phyloP scores from a whole-genome alignment of 2,113 vertebrate genomes.

The Camelus bactrianus region DNA sequence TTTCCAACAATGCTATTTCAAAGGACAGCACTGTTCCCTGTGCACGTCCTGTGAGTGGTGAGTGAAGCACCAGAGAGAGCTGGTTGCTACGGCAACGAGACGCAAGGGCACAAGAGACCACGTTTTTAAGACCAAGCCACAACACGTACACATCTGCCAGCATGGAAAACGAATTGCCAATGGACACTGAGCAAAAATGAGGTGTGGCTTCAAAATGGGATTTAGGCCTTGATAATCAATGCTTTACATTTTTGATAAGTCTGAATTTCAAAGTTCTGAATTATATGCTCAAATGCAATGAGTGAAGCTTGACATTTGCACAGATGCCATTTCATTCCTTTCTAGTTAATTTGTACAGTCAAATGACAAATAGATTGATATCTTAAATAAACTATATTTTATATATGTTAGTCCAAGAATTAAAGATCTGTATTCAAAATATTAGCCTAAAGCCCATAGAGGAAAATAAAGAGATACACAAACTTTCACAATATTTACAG shows the following conservation, averaged over 20 bases:
- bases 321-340: neutral
- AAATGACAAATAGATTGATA: neutral
- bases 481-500: neutral
- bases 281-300: neutral
- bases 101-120: slow-evolving; percentile 71
- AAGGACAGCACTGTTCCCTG: neutral
- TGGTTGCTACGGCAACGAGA: slow-evolving; percentile 82
- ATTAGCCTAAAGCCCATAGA: slow-evolving; percentile 42
- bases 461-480: neutral
- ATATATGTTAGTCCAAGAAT: neutral
- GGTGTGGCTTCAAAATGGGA: slow-evolving; percentile 58
- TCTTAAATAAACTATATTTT: neutral
- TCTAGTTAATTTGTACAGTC: neutral
- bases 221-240: neutral
- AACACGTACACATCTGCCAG: slow-evolving; percentile 46
- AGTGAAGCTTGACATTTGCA: neutral
- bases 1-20: slow-evolving; percentile 50
- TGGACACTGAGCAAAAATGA: slow-evolving; percentile 39
- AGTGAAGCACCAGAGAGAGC: slow-evolving; percentile 50
- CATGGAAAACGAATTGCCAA: slow-evolving; percentile 61
- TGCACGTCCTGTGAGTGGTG: slow-evolving; percentile 46
- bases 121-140: slow-evolving; percentile 73
- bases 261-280: neutral
- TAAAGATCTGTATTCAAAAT: neutral
- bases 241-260: neutral